Conservation (phyloP, 2,888 invertebrate genomes). For the Mimumesa dahlbomi region DNA sequence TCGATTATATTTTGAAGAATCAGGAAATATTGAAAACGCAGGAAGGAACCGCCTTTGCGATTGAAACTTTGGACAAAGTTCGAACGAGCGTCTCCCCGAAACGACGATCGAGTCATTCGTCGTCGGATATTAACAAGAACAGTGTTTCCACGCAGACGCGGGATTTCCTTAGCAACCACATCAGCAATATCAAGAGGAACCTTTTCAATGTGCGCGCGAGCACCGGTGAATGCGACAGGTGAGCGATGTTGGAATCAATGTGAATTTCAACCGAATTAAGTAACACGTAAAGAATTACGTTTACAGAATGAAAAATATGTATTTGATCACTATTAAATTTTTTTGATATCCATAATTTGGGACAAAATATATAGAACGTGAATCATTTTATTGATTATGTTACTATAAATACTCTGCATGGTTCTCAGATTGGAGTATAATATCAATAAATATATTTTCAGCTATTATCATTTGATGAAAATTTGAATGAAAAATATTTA, state of each 20-base stretch:
- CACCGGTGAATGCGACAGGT: constrained; percentile 70
- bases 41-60: constrained; percentile 64
- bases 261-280: no score
- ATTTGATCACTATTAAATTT: no score
- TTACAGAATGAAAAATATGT: no score
- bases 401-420: no score
- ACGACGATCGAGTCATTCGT: constrained; percentile 18
- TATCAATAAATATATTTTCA: no score
- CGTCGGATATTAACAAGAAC: constrained; percentile 39
- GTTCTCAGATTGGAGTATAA: no score
- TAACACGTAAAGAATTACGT: no score
- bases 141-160: constrained; percentile 34
- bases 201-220: constrained; percentile 62
- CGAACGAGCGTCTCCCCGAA: constrained; percentile 31
- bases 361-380: no score
- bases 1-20: constrained; percentile 73
- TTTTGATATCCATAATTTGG: no score
- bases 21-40: constrained; percentile 67
- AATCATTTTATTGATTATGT: no score
- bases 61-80: constrained; percentile 59
- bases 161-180: constrained; percentile 31
- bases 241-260: not conserved
- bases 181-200: constrained; percentile 70
- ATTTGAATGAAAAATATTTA: no score
- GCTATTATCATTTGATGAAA: no score